phyloP scores from a whole-genome alignment of 1,140 invertebrate species.

The Mycetomoellerius zeteki region DNA sequence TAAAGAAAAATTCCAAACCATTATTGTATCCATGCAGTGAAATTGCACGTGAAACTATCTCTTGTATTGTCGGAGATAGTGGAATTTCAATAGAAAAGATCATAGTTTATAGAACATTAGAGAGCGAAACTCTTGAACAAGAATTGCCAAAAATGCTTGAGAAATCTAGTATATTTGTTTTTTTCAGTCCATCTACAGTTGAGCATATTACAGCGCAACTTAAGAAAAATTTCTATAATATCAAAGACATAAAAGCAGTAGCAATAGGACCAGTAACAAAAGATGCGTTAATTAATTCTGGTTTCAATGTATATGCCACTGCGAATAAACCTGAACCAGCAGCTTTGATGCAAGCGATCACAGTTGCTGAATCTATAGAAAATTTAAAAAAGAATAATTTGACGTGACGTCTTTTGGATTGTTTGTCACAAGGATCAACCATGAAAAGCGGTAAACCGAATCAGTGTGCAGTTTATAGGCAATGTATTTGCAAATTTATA shows the following conservation, averaged over 20 bases:
- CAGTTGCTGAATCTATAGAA: slow-evolving; percentile 33
- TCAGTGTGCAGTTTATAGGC: too few relatives aligned
- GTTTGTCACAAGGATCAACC: too few relatives aligned
- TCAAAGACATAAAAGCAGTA: slow-evolving; percentile 78
- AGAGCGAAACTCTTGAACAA: slow-evolving; percentile 76
- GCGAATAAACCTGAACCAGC: slow-evolving; percentile 82
- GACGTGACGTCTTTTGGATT: too few relatives aligned
- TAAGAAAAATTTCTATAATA: slow-evolving; percentile 59
- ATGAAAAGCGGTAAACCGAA: too few relatives aligned
- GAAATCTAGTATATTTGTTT: slow-evolving; percentile 78
- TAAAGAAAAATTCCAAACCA: slow-evolving; percentile 67
- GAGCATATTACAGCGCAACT: slow-evolving; percentile 75
- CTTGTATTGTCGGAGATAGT: slow-evolving; percentile 74
- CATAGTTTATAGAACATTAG: slow-evolving; percentile 81
- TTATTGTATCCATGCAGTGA: slow-evolving; percentile 84
- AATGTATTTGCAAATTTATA: too few relatives aligned
- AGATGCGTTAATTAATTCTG: slow-evolving; percentile 77
- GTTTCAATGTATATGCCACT: slow-evolving; percentile 75
- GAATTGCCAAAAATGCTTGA: slow-evolving; percentile 74
- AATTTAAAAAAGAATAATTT: not conserved
- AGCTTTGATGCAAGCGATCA: slow-evolving; percentile 79
- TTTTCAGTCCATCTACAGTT: slow-evolving; percentile 85
- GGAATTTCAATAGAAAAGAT: slow-evolving; percentile 79
- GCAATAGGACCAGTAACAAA: slow-evolving; percentile 84
- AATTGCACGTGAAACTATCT: slow-evolving; percentile 83